phyloP scores from a whole-genome alignment of 1,140 invertebrate genomes.

The Cryptotermes secundus region DNA sequence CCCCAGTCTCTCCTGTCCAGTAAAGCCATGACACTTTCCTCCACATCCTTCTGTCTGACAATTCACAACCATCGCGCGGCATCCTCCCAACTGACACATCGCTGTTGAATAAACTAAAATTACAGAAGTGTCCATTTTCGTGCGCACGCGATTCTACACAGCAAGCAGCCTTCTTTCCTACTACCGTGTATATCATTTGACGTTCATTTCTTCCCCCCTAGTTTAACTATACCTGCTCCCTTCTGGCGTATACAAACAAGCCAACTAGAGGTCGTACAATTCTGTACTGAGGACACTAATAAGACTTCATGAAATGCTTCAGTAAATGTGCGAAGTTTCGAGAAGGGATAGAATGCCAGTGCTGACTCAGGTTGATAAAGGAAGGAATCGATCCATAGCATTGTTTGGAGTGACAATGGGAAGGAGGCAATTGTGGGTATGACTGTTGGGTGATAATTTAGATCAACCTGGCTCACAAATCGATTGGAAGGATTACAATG shows the following conservation, averaged over 20 bases:
- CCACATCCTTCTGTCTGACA: too few species aligned
- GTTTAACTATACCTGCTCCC: not conserved
- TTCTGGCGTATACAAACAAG: not conserved
- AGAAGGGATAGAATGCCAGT: not conserved
- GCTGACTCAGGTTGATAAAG: constrained; percentile 15
- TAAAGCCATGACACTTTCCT: too few species aligned
- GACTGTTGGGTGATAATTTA: constrained; percentile 3
- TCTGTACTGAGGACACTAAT: not conserved
- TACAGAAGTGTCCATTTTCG: too few species aligned
- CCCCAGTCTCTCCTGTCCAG: too few species aligned
- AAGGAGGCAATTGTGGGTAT: constrained; percentile 7
- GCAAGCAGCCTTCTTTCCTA: not conserved
- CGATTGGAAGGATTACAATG: constrained; percentile 10
- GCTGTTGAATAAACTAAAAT: too few species aligned
- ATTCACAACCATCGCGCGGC: too few species aligned
- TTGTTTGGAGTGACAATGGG: constrained; percentile 5
- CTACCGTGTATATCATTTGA: not conserved
- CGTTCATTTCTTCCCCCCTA: not conserved
- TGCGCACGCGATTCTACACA: not conserved
- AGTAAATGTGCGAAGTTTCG: constrained; percentile 2
- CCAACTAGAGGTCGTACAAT: not conserved
- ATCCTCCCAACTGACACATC: too few species aligned
- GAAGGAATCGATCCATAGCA: not conserved
- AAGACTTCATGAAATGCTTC: constrained; percentile 2
- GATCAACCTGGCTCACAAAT: constrained; percentile 6